Conservation (phyloP, 2,113 vertebrate species). For the Forbesichthys papilliferus region DNA sequence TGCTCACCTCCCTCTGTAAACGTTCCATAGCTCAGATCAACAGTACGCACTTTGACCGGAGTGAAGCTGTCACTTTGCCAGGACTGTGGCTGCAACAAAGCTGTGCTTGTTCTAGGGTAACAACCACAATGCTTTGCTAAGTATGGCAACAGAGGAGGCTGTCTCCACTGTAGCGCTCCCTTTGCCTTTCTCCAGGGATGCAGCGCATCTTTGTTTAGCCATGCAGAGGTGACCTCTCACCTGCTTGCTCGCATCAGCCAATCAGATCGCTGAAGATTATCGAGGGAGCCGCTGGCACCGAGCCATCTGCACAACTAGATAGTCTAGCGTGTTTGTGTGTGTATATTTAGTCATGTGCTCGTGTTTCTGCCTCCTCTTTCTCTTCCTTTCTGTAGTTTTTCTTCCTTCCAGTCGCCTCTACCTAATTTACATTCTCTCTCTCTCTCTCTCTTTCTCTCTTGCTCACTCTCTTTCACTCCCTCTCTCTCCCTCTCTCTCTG, state of each 20-base stretch:
- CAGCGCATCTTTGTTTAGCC: slow-evolving; percentile 33
- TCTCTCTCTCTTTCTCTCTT: slow-evolving; percentile 3
- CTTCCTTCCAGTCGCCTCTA: neutral
- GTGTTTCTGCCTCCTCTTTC: neutral
- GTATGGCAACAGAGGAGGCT: slow-evolving; percentile 44
- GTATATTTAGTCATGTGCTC: neutral
- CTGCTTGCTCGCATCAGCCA: slow-evolving; percentile 29
- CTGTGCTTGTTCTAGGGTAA: slow-evolving; percentile 41
- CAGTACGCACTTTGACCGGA: slow-evolving; percentile 37
- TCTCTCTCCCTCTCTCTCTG: neutral
- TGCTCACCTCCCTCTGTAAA: neutral
- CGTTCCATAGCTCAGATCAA: slow-evolving; percentile 23
- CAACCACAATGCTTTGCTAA: slow-evolving; percentile 20
- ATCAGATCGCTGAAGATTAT: slow-evolving; percentile 18
- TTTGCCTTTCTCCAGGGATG: slow-evolving; percentile 15
- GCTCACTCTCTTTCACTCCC: slow-evolving; percentile 4
- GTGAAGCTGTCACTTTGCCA: slow-evolving; percentile 25
- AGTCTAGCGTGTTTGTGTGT: no score
- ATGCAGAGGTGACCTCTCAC: slow-evolving; percentile 54
- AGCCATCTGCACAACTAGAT: neutral
- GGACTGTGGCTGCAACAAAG: neutral
- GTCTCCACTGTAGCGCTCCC: neutral
- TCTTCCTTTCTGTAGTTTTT: neutral
- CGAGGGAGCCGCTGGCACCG: slow-evolving; percentile 1
- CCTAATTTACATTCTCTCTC: neutral